phyloP scores from a whole-genome alignment of 2,113 vertebrate genomes.

The Erythrocercus mccallii region DNA sequence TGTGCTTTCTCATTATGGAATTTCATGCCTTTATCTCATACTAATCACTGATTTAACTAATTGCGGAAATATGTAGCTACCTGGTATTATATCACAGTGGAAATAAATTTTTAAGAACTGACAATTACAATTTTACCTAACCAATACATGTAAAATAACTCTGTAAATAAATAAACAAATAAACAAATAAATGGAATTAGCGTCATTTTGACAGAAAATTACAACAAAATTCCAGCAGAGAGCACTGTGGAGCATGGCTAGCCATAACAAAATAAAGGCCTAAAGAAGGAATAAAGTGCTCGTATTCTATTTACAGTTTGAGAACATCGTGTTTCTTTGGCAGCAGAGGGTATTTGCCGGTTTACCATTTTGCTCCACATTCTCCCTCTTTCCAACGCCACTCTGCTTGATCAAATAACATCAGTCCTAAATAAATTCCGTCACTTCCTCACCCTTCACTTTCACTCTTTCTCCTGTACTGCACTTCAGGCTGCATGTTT shows the following conservation, averaged over 20 bases:
- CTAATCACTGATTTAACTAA: background rate
- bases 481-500: background rate
- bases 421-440: background rate
- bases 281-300: background rate
- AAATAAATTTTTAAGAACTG: background rate
- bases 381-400: background rate
- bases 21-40: background rate
- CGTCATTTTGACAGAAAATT: background rate
- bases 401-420: background rate
- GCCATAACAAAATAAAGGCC: background rate
- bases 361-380: background rate
- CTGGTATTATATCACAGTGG: background rate
- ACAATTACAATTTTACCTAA: background rate
- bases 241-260: constrained; percentile 29
- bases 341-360: background rate
- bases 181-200: background rate
- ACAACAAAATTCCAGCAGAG: constrained; percentile 49
- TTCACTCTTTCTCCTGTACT: background rate
- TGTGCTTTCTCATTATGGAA: background rate
- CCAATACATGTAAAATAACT: background rate
- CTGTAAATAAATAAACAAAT: background rate
- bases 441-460: background rate
- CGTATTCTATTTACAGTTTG: background rate
- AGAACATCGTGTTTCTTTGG: background rate
- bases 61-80: background rate